Base-by-base conservation (phyloP, 2,113 vertebrate species). In the Helogale parvula region DNA sequence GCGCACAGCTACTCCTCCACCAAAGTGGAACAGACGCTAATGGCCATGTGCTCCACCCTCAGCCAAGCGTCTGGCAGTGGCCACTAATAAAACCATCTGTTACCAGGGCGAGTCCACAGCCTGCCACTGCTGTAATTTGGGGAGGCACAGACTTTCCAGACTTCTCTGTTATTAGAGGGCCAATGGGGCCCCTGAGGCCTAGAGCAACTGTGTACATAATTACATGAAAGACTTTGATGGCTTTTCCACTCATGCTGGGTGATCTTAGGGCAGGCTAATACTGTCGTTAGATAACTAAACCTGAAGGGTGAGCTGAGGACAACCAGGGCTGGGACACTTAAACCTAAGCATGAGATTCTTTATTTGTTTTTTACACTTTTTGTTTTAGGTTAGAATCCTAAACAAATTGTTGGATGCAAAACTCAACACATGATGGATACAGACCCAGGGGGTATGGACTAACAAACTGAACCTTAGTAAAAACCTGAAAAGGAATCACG, bases 41-140 rank as follows among this genome's bases (percentile, higher is more conserved):
- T 35, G 84, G 29, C 71, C n/a, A 27, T 60, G 60, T 47, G 76
- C 90, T 88, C 77, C 10, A 0, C 88, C 88, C 69, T 88, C 82
- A 95, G 93, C 95, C 92, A 96, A 96, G 90, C 68, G 57, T 92
- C 96, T 97, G 97, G 93, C 95, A 72, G 74, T 91, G 63, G 69
- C 50, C 69, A 88, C 93, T 96, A 97, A 95, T 96, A 96, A 97
- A 96, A 94, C 97, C 97, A 90, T 98, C 95, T 98, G 97, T 97
- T 94, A 71, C 90, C 0, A 0, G 96, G 88, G 68, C 79, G 95
- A 96, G 81, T 89, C 90, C 76, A 5, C 45, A 81, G 90, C 81
- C 54, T 54, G 88, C n/a, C 54, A 52, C 45, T 90, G 88, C 79
- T 94, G 31, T 83, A 82, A 96, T 94, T 35, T 94, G 97, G 87